These are phyloP conservation scores for Xestia rhomboidea DNA, from an alignment of 2,888 invertebrate species.

Conservation along the genomic window DNA sequence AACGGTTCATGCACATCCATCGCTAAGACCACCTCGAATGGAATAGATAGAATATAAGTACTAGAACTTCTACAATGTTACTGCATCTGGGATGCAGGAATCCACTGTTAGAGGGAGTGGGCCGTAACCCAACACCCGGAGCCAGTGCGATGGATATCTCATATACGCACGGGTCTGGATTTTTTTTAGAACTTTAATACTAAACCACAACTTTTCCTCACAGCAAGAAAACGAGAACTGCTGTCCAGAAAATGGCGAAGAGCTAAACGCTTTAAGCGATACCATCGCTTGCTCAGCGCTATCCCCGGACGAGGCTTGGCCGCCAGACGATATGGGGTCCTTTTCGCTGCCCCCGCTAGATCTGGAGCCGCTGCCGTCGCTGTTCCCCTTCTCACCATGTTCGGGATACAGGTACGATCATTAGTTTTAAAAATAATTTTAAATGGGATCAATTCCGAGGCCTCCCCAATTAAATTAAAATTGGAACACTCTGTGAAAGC, in stretches of 20 bases:
- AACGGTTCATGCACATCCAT: not conserved
- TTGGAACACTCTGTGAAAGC: not conserved
- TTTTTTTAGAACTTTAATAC: not conserved
- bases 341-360: conserved; percentile 96
- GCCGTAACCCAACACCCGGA: not conserved
- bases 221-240: conserved; percentile 87
- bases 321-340: conserved; percentile 95
- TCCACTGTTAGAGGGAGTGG: not conserved
- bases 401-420: conserved; percentile 84
- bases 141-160: not conserved
- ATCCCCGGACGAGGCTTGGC: conserved; percentile 88
- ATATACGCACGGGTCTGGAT: not conserved
- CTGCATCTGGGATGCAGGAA: not conserved
- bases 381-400: conserved; percentile 96
- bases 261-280: conserved; percentile 82
- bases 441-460: not conserved
- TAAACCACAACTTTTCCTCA: conserved; percentile 3
- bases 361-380: conserved; percentile 95
- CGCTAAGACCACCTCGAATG: not conserved
- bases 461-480: not conserved
- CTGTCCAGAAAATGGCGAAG: conserved; percentile 87
- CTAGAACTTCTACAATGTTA: not conserved
- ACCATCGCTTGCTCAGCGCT: conserved; percentile 83
- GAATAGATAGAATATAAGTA: not conserved
- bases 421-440: not conserved